Evolutionary conservation across 2,113 vertebrate species (phyloP), one percentile per base, ranked within the genome.

Genomic region (Chrysemys picta): DNA sequence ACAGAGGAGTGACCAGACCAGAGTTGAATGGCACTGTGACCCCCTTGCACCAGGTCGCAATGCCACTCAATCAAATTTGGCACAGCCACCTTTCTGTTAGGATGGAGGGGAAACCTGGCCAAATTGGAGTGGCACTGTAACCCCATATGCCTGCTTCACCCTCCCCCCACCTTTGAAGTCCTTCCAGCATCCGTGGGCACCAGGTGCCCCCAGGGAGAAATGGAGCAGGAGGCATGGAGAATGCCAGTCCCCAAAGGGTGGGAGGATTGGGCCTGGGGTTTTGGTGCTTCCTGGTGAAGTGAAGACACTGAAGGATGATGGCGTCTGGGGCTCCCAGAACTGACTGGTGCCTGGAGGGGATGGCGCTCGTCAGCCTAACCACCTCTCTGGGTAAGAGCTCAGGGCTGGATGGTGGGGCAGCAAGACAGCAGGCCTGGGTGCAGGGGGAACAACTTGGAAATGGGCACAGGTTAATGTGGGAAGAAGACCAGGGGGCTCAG

Each of bases 221-320:
- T 57, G 93, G 91, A 97, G 89, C 96, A 90, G 88, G 82, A 75
- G 88, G 87, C 82, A 69, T 38, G 78, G 88, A 47, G 31, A 69
- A 69, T 8, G 9, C 14, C 16, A n/a, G 16, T 35, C 31, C 19
- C 65, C 65, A 38, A 22, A 72, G 17, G 19, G 19, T 72, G 65
- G n/a, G 9, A 72, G n/a, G n/a, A 38, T 38, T 21, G 9, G 31
- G n/a, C 10, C 8, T 72, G 65, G n/a, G 65, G 17, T 72, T 38
- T 72, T 38, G 65, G n/a, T 72, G 35, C n/a, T 72, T 72, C 65
- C 65, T 72, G 65, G n/a, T 19, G n/a, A 69, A 69, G 35, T 69
- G 65, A 69, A 69, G 65, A 38, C 19, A 38, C 65, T 38, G 35
- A 72, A 38, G n/a, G 19, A 72, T 1, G 2, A 72, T 72, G 19